Evolutionary conservation across 2,113 vertebrate genomes (phyloP).

Genomic region (Bubalus kerabau): DNA sequence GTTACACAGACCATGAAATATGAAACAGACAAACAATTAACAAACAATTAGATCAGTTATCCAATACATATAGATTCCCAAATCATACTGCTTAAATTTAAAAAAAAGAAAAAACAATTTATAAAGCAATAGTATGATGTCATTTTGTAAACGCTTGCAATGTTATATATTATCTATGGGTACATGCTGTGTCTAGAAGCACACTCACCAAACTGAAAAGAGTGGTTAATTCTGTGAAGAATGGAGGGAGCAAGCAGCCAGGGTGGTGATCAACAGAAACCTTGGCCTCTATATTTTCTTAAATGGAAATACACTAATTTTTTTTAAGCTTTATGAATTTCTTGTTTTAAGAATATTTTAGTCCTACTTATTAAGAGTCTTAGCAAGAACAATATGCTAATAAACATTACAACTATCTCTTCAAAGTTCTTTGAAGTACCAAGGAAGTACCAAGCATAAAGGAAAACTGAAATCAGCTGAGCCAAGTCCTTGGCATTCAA

Average conservation of each 20-base stretch:
- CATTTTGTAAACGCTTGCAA: not conserved
- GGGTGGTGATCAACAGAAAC: not conserved
- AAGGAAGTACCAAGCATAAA: not conserved
- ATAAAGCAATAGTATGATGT: not conserved
- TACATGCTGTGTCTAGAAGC: not conserved
- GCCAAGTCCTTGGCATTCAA: not conserved
- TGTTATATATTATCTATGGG: not conserved
- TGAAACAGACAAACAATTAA: not conserved
- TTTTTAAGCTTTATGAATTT: not conserved
- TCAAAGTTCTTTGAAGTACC: not conserved
- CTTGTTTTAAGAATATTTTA: slow-evolving; percentile 23
- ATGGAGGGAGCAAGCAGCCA: not conserved
- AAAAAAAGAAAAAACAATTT: not conserved
- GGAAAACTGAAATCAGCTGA: not conserved
- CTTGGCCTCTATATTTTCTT: not conserved
- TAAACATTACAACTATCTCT: not conserved
- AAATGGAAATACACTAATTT: not conserved
- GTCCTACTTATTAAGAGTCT: not conserved
- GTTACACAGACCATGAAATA: not conserved
- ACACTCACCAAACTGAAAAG: not conserved
- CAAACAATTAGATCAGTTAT: not conserved
- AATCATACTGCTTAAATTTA: not conserved
- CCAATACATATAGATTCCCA: not conserved
- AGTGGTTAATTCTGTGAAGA: not conserved
- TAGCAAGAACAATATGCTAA: not conserved